Conservation (phyloP, 2,797 vertebrate genomes). For the Rachycentron canadum region DNA sequence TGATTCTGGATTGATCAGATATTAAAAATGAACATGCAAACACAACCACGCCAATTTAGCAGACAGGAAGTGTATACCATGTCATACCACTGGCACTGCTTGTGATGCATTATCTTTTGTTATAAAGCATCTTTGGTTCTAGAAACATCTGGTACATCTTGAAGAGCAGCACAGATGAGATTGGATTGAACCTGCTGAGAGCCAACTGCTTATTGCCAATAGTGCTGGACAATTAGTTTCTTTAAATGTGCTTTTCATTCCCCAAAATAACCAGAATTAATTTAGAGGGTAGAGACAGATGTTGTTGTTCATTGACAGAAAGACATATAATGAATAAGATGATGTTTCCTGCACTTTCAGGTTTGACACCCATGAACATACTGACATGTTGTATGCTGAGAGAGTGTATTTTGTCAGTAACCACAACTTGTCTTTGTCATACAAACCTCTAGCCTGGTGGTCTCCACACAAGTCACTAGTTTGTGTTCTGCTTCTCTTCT, state of each 20-base stretch:
- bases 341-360: background rate
- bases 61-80: no score
- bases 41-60: no score
- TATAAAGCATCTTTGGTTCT: no score
- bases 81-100: no score
- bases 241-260: background rate
- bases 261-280: background rate
- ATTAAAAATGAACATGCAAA: no score
- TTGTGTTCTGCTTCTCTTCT: constrained; percentile 31
- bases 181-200: background rate
- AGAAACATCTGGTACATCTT: background rate
- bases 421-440: constrained; percentile 34
- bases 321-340: background rate
- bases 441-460: constrained; percentile 49
- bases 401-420: constrained; percentile 4
- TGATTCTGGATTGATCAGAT: no score
- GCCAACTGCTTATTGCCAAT: background rate
- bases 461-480: constrained; percentile 28
- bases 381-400: background rate
- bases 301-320: background rate
- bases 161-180: background rate
- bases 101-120: no score
- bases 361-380: background rate
- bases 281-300: background rate
- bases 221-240: background rate